Percentiles rank a stretch among this genome's conserved stretches.
These are phyloP conservation scores for Scotopteryx bipunctaria DNA, from an alignment of 2,888 invertebrate species.

Conservation along the genomic window DNA sequence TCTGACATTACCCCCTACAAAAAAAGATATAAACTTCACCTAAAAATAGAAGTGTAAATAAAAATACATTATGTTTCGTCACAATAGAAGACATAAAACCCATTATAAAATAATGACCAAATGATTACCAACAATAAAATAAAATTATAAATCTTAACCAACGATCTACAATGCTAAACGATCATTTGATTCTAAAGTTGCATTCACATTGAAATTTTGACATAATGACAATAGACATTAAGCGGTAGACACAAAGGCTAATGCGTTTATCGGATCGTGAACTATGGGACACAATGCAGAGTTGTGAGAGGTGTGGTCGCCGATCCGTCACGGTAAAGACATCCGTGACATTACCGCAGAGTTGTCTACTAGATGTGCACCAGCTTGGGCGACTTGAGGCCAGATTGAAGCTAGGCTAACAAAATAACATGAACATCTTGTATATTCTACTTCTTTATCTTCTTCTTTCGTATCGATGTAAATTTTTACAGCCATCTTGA, in stretches of 20 bases:
- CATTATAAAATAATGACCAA: constrained; percentile 6
- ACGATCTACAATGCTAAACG: constrained; percentile 31
- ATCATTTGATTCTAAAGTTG: constrained; percentile 36
- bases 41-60: too few relatives aligned
- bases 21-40: too few relatives aligned
- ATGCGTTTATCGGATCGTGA: constrained; percentile 52
- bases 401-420: too few relatives aligned
- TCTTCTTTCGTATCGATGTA: too few relatives aligned
- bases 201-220: constrained; percentile 36
- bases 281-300: constrained; percentile 45
- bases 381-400: too few relatives aligned
- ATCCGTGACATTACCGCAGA: constrained; percentile 62
- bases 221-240: constrained; percentile 61
- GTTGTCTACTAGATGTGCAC: constrained; percentile 14
- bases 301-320: constrained; percentile 50
- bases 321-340: constrained; percentile 53
- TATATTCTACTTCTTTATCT: too few relatives aligned
- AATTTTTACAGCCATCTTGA: too few relatives aligned
- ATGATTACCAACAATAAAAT: constrained; percentile 13
- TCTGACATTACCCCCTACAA: too few relatives aligned
- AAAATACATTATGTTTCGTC: too few relatives aligned
- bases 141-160: constrained; percentile 24
- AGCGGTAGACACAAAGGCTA: constrained; percentile 51
- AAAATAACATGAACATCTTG: too few relatives aligned
- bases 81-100: background rate